Base-by-base conservation (phyloP, 2,888 invertebrate species). In the Leptopilina drosophilae region DNA sequence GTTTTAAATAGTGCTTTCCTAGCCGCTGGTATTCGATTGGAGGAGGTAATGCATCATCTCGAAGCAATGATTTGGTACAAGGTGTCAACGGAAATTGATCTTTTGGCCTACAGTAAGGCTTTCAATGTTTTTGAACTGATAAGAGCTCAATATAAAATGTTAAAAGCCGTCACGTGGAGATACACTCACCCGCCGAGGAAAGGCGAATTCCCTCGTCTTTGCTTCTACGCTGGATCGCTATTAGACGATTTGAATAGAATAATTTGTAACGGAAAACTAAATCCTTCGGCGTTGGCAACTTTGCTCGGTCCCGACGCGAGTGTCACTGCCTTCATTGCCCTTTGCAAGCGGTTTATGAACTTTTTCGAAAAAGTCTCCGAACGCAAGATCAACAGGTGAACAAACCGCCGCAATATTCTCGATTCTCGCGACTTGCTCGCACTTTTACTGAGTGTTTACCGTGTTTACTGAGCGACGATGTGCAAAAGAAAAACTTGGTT, bases 361-460 rank as follows among this genome's bases (percentile, higher is more conserved):
- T 89, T 88, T 77, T 91, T 91, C 77, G 91, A 91, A 82, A 91
- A 88, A 67, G 85, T 89, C 11, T 90, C 91, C 3, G 91, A 91
- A 78, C 87, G 87, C 40, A 89, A 84, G 79, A 80, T 91, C 64
- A 91, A 91, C 87, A 90, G 87, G 91, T 91, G 82, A 84, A 77
- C 5, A 49, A 49, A 11, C 8, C 42, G 42, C 42, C 0, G 46
- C 20, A 66, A 3, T 33, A 33, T 33, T 33, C 33, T 33, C 33
- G 1, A 20, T 20, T 20, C 20, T 20, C 20, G 20, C 20, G n/a
- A n/a, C n/a, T n/a, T n/a, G n/a, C 20, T 20, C 20, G 1, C 20
- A 20, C 20, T 20, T 20, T 20, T 20, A 20, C 20, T 20, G 20
- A 20, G 20, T 20, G 20, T 20, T 20, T 20, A 20, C 20, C 20